Evolutionary conservation across 2,797 vertebrate species (phyloP), one percentile per base, ranked within the genome.

Genomic region (Poecilia velifera): DNA sequence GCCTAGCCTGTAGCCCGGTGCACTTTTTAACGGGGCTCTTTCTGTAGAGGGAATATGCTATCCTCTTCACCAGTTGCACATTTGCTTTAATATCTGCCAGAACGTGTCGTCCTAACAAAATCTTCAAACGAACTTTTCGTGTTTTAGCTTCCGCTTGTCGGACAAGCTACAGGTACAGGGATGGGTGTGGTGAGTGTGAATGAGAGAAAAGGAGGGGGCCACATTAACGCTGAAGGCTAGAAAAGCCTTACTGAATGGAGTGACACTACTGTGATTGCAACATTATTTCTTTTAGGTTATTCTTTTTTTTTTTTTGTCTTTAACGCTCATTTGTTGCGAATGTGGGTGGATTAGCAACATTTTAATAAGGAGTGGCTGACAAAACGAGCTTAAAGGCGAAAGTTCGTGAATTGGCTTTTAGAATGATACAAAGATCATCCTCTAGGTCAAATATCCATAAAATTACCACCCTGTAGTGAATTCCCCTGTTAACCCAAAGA

Each of bases 141-240:
- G 22, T 53, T 78, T 79, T 0, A 68, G 73, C 80, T 87, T 86
- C 73, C 81, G 84, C 80, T 55, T 76, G 47, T 72, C 41, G 73
- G 82, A 77, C 28, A 77, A 86, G 84, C 81, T 81, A 85, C 93
- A 93, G 95, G 94, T 95, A 93, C 76, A 77, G 77, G 79, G 72
- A 88, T 93, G 95, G 93, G 94, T 93, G 94, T 94, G 94, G 95
- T 83, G 84, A 75, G 78, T 79, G 53, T 57, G 53, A n/a, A 57
- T 57, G 53, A 57, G 53, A 57, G 53, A 12, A 57, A 57, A 57
- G 53, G 53, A 28, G 53, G 53, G n/a, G 73, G 41, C 18, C 12
- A 14, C 41, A n/a, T 53, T 51, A 77, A 45, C 28, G 34, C 47
- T 31, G 12, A 79, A 57, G 55, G 9, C 66, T 2, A n/a, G 14